Evolutionary conservation across 1,140 invertebrate species (phyloP), one percentile per base, ranked within the genome.

Genomic region (Oryctes rhinoceros): DNA sequence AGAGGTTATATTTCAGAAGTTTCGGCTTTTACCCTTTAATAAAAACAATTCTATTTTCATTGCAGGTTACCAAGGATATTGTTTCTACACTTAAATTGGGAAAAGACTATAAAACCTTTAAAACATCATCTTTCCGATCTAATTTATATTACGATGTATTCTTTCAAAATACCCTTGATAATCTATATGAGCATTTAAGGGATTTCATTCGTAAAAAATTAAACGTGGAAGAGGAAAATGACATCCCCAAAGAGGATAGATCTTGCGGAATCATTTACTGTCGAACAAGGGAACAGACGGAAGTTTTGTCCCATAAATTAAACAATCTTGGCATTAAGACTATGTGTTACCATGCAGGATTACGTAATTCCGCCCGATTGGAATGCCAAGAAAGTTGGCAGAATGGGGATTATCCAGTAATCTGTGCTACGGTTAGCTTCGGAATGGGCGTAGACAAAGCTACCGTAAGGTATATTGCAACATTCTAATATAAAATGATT

Each of bases 361-460:
- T 95, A 35, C 94, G 93, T 84, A 89, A 89, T 47, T 87, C 89
- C 9, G 91, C 92, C 80, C 90, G 92, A 80, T 91, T 92, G 76
- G 87, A 89, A 75, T 91, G 92, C 53, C 96, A 97, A 88, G 92
- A 95, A 84, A 89, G 91, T 78, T 97, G 96, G 94, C 94, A 95
- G 78, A 89, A 89, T 62, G 96, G 96, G n/a, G 91, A 91, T 79
- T 90, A 92, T 82, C 90, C 96, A 82, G 94, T 96, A 65, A 94
- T 98, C 81, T 95, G 96, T 78, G 97, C 97, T 1, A 98, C 97
- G 0, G 94, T 98, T 67, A 98, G 97, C 81, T 99, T 99, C 90
- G 98, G 98, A 37, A 99, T 99, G 97, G 98, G 98, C 62, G 98
- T 99, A 47, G 97, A 99, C 87, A 99, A 99, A 88, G 92, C 96